Evolutionary conservation across 2,797 vertebrate species (phyloP), one percentile per base, ranked within the genome.

Genomic region (Semotilus atromaculatus): DNA sequence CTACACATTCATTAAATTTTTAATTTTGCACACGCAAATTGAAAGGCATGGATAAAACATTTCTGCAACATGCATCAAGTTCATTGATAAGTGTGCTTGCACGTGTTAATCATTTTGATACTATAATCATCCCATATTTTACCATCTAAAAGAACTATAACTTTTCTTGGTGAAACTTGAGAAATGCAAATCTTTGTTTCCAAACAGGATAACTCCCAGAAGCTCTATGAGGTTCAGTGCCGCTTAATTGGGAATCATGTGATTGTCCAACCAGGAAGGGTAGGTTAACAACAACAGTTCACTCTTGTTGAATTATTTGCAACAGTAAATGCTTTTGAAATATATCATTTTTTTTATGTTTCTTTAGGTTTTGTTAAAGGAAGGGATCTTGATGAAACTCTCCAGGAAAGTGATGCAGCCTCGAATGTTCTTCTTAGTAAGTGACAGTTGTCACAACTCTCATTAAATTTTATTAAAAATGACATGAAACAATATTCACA

Each of bases 361-460:
- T 29, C 66, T 38, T 14, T 45, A 99, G 98, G 94, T 97, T 68
- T 98, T 98, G 91, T 92, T 99, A 83, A 99, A 98, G 92, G 97
- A 99, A 89, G 98, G 98, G n/a, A 91, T 94, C 64, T 89, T 99
- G 89, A 98, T 97, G 96, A 99, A 99, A 86, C 93, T 98, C 2
- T 98, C 98, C 82, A 96, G 98, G 88, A 99, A 99, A 88, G 95
- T 97, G 83, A 98, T 99, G 98, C 98, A 99, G 89, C 98, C 98
- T 73, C 94, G 97, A 86, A 97, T 96, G 97, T 97, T 99, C 92
- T 99, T 99, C 89, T 93, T 99, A 97, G 98, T 99, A 95, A 86
- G 89, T 78, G 19, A 71, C 31, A 66, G 23, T 29, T 1, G 9
- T 71, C 55, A 16, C 1, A 64, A 5, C 14, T 19, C 14, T 36